Evolutionary conservation across 2,888 invertebrate species (phyloP).

Genomic region (Philopedon plagiatum): DNA sequence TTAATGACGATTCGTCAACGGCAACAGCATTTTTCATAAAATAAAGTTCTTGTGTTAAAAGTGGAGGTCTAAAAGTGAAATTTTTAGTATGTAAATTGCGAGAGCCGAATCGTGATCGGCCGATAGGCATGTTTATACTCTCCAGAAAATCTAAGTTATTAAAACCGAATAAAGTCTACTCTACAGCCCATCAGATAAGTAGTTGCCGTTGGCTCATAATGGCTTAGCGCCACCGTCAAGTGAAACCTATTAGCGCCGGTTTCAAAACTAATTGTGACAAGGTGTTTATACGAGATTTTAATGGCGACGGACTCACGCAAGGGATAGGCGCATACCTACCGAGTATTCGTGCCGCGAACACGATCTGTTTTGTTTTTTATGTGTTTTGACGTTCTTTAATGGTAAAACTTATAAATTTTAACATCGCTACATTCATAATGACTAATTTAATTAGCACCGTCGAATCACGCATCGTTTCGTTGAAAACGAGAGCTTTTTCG

Average conservation of each 20-base stretch:
- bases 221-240: slow-evolving; percentile 28
- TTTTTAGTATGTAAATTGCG: slow-evolving; percentile 2
- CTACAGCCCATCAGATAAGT: slow-evolving; percentile 28
- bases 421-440: not conserved
- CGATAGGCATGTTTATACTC: not conserved
- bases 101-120: not conserved
- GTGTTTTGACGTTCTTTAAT: slow-evolving; percentile 29
- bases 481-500: no score
- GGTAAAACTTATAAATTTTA: slow-evolving; percentile 9
- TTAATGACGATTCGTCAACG: no score
- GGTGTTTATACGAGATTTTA: slow-evolving; percentile 65
- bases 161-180: slow-evolving; percentile 18
- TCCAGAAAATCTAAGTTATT: slow-evolving; percentile 14
- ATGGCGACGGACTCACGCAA: slow-evolving; percentile 62
- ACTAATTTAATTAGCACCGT: not conserved
- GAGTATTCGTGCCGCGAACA: slow-evolving; percentile 40
- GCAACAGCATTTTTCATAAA: no score
- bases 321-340: slow-evolving; percentile 25
- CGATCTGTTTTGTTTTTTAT: slow-evolving; percentile 38
- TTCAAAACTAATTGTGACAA: slow-evolving; percentile 63
- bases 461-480: no score
- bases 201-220: slow-evolving; percentile 33
- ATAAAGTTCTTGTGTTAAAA: no score
- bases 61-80: no score
- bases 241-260: slow-evolving; percentile 41